Percentiles rank a stretch among this genome's conserved stretches.
phyloP scores from a whole-genome alignment of 2,888 invertebrate species.

The Leucoma salicis region DNA sequence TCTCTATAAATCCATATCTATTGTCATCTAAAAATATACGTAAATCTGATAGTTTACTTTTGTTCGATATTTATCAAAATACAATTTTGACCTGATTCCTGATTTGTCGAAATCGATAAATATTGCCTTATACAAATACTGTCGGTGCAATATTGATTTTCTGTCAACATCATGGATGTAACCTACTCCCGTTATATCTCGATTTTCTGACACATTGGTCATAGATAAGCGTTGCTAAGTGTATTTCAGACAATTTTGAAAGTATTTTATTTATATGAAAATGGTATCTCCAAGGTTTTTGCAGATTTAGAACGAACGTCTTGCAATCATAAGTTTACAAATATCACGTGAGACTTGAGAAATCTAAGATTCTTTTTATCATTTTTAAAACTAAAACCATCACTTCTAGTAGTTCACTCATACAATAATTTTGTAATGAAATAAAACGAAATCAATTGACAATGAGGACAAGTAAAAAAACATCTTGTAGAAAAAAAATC shows the following conservation, averaged over 20 bases:
- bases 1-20: too few species aligned
- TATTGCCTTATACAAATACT: conserved; percentile 20
- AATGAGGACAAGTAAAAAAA: too few species aligned
- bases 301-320: neutral
- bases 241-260: neutral
- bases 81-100: conserved; percentile 68
- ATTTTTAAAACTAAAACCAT: too few species aligned
- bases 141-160: conserved; percentile 46
- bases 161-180: conserved; percentile 27
- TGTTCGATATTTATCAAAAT: conserved; percentile 52
- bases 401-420: too few species aligned
- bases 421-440: too few species aligned
- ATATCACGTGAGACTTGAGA: too few species aligned
- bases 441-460: too few species aligned
- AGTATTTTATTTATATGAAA: neutral
- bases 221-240: conserved; percentile 11
- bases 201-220: conserved; percentile 32
- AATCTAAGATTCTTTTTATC: too few species aligned
- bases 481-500: too few species aligned
- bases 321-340: neutral
- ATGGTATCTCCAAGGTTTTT: conserved; percentile 6
- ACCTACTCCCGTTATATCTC: conserved; percentile 46
- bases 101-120: too few species aligned
- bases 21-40: neutral
- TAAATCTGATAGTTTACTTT: conserved; percentile 38